Evolutionary conservation across 2,797 vertebrate species (phyloP).

Genomic region (Schizothorax lantsangensis): DNA sequence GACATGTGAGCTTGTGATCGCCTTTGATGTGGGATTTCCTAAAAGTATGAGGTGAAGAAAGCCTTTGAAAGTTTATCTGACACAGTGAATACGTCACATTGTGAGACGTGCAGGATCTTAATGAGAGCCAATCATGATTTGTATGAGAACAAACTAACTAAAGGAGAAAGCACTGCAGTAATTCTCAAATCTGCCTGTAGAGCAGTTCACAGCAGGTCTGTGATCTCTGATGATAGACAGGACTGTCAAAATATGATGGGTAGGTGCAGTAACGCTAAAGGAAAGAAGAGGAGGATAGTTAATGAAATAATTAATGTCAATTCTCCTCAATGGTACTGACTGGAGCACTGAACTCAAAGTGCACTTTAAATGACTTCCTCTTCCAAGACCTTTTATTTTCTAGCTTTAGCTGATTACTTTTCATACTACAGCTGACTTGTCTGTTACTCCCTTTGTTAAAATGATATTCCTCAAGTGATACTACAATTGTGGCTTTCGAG

Average conservation of each 20-base stretch:
- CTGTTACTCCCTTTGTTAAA: slow-evolving; percentile 13
- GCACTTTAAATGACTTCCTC: not conserved
- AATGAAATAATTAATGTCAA: slow-evolving; percentile 44
- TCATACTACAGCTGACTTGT: not conserved
- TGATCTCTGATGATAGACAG: slow-evolving; percentile 64
- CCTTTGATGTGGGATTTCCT: slow-evolving; percentile 31
- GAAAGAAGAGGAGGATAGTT: slow-evolving; percentile 43
- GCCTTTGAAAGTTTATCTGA: slow-evolving; percentile 34
- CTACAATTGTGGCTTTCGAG: not conserved
- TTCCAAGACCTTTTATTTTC: not conserved
- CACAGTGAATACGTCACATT: not conserved
- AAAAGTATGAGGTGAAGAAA: slow-evolving; percentile 1
- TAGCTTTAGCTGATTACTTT: not conserved
- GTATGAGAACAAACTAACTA: slow-evolving; percentile 49
- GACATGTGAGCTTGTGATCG: slow-evolving; percentile 5
- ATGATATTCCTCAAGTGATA: slow-evolving; percentile 27
- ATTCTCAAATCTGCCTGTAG: slow-evolving; percentile 62
- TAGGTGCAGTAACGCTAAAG: slow-evolving; percentile 38
- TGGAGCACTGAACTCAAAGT: not conserved
- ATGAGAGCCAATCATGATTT: slow-evolving; percentile 43
- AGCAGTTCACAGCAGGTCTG: slow-evolving; percentile 66
- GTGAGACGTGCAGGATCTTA: slow-evolving; percentile 16
- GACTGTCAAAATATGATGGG: slow-evolving; percentile 54
- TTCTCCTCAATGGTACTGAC: not conserved
- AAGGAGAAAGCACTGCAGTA: slow-evolving; percentile 57